Percentiles rank a stretch among this genome's conserved stretches.
Conservation (phyloP, 2,113 vertebrate species). For the Peromyscus maniculatus region DNA sequence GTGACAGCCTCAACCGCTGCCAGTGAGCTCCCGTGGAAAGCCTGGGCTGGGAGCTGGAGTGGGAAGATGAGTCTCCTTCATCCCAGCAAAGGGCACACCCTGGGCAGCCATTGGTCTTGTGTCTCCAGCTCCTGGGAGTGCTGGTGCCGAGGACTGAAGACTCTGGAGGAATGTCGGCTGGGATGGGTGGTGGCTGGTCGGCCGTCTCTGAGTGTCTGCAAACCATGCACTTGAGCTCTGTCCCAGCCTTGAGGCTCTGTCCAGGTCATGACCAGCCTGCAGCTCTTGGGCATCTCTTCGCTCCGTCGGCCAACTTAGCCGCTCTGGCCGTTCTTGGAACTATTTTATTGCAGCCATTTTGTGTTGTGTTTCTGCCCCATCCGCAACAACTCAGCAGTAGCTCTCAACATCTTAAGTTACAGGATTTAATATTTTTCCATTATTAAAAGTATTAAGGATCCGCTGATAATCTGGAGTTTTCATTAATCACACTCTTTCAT, state of each 20-base stretch:
- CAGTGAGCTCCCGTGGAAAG: not conserved
- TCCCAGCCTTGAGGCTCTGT: not conserved
- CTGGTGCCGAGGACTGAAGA: accelerated
- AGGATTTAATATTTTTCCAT: not conserved
- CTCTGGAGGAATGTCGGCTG: accelerated
- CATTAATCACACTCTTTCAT: not conserved
- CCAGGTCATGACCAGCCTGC: not conserved
- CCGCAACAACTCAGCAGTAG: not conserved
- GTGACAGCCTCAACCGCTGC: accelerated
- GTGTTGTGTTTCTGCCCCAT: not conserved
- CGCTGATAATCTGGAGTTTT: not conserved
- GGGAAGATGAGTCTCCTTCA: not conserved
- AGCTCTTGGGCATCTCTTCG: not conserved
- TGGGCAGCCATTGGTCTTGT: not conserved
- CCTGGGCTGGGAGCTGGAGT: accelerated
- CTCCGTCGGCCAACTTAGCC: not conserved
- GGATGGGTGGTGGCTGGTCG: not conserved
- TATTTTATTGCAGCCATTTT: not conserved
- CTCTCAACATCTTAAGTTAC: not conserved
- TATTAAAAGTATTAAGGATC: not conserved
- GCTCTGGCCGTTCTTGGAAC: not conserved
- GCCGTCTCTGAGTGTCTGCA: not conserved
- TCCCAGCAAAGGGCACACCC: not conserved
- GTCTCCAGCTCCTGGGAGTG: not conserved
- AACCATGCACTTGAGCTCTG: not conserved